Conservation (phyloP, 64 coral and sea anemone genomes). For the Astreopora myriophthalma region DNA sequence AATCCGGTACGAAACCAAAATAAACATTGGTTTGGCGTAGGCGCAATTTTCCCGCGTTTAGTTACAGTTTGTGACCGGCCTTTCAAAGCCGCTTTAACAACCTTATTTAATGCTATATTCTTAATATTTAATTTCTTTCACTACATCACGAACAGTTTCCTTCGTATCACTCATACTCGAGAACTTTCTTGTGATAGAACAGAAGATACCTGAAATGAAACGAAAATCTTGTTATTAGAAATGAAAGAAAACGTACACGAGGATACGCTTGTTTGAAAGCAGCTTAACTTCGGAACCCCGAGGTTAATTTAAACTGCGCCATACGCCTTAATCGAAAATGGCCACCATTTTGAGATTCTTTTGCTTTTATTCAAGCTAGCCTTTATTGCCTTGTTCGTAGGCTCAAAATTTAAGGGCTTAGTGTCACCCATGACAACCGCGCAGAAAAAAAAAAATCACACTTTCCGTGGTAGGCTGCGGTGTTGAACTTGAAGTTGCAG, state of each 20-base stretch:
- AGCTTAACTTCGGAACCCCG: no score
- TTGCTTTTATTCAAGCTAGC: no score
- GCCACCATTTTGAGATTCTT: no score
- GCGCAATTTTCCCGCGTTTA: background rate
- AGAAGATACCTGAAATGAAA: constrained; percentile 81
- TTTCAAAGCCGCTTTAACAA: background rate
- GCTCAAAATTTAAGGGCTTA: no score
- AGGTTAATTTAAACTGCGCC: no score
- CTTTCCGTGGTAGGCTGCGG: no score
- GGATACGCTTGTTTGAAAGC: background rate
- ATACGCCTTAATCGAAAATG: no score
- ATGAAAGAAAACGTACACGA: background rate
- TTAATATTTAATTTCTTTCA: background rate
- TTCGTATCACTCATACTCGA: constrained; percentile 72
- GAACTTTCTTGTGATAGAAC: constrained; percentile 88
- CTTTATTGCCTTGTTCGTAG: no score
- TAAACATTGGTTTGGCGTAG: background rate
- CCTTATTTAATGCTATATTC: background rate
- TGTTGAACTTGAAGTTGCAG: no score
- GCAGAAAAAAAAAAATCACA: no score
- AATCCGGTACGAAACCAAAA: background rate
- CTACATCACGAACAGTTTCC: background rate
- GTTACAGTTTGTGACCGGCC: background rate
- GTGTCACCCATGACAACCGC: no score
- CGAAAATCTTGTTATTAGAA: background rate